Evolutionary conservation across 1,140 invertebrate genomes (phyloP), one percentile per base, ranked within the genome.

Genomic region (Hyles euphorbiae): DNA sequence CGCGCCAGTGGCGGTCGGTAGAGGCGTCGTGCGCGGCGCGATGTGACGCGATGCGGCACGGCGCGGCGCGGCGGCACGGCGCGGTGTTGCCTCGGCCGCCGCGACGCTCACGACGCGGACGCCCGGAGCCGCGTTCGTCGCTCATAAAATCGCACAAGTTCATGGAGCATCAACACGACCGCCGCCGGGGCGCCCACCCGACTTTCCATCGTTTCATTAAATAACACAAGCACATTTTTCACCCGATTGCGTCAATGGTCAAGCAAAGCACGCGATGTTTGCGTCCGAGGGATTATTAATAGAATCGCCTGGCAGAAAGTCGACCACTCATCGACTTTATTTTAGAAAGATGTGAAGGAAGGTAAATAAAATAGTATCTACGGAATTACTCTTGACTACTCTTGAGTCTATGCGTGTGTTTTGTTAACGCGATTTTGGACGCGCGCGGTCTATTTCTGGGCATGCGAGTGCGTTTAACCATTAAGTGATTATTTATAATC

Each of bases 161-260:
- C 84, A 85, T 64, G 82, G 81, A 68, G 69, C 57, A 61, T 52
- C 61, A 73, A 71, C 61, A 74, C 65, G 73, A 63, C 71, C 70
- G 68, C 53, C 57, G 56, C 33, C 53, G 53, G 45, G 48, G 60
- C 74, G 65, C 68, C 76, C 74, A 68, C 69, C 68, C 65, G 72
- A 74, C 70, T 84, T 77, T 82, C 76, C 75, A 75, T 52, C 67
- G 61, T 77, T 79, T 76, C 71, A 84, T 81, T 81, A 81, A 87
- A 83, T 82, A 80, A 79, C 74, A 73, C 67, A 68, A 71, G 73
- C 77, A 76, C 75, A 86, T 84, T 88, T 88, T 87, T 85, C 74
- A 75, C 71, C 67, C 75, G 67, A 84, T 87, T 88, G 75, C 85
- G 85, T 88, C 85, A 88, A 81, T 87, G 80, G 67, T 74, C 74